phyloP scores from a whole-genome alignment of 2,888 invertebrate species.

The Thalpophila matura region DNA sequence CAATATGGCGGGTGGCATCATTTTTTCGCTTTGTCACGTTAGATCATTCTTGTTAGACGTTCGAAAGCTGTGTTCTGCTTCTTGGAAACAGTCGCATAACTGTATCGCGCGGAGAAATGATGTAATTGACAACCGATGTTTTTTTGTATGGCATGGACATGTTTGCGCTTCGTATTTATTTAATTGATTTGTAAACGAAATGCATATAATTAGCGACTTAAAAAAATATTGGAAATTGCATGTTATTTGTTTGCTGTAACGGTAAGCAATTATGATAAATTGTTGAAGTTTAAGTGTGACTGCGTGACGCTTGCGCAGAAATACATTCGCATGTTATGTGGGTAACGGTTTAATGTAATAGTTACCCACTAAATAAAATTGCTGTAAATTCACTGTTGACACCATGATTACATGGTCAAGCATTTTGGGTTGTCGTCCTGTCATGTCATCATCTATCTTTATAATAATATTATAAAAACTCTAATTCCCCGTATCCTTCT shows the following conservation, averaged over 20 bases:
- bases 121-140: slow-evolving; percentile 79
- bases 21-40: slow-evolving; percentile 90
- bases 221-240: slow-evolving; percentile 44
- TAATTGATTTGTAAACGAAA: slow-evolving; percentile 23
- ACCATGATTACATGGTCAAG: background rate
- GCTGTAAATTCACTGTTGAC: slow-evolving; percentile 32
- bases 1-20: slow-evolving; percentile 88
- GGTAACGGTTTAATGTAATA: slow-evolving; percentile 57
- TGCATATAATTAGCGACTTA: slow-evolving; percentile 15
- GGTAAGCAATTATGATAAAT: slow-evolving; percentile 48
- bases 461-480: background rate
- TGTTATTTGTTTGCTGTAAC: slow-evolving; percentile 30
- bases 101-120: slow-evolving; percentile 82
- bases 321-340: slow-evolving; percentile 52
- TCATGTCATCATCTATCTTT: background rate
- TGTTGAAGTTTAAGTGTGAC: slow-evolving; percentile 39
- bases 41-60: slow-evolving; percentile 89
- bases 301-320: slow-evolving; percentile 48
- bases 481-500: too few relatives aligned
- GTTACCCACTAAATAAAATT: slow-evolving; percentile 50
- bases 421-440: background rate
- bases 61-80: slow-evolving; percentile 87
- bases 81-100: slow-evolving; percentile 85
- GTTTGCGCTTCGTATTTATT: slow-evolving; percentile 26
- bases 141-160: slow-evolving; percentile 35